Conservation (phyloP, 2,113 vertebrate species). For the Kryptolebias marmoratus region DNA sequence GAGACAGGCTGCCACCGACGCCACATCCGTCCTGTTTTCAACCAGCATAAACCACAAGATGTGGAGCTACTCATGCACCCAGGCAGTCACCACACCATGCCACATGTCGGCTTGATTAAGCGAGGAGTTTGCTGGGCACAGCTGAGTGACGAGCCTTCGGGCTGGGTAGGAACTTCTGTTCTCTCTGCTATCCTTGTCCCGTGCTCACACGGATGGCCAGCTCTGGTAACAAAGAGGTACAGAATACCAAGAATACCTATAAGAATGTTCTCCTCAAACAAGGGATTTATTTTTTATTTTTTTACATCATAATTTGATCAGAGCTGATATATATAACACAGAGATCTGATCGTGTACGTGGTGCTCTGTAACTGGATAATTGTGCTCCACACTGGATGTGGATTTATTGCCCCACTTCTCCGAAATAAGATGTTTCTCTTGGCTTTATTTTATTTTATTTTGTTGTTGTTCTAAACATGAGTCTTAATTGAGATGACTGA, state of each 20-base stretch:
- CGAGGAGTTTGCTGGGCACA: conserved; percentile 49
- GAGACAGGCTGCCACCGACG: conserved; percentile 68
- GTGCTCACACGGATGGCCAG: conserved; percentile 16
- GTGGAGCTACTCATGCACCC: conserved; percentile 56
- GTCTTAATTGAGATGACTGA: conserved; percentile 49
- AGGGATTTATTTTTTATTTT: neutral
- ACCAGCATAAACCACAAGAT: conserved; percentile 74
- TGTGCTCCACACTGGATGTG: conserved; percentile 46
- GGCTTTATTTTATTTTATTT: no score
- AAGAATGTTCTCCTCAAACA: neutral
- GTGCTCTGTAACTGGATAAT: conserved; percentile 51
- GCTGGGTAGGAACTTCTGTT: conserved; percentile 33
- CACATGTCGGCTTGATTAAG: conserved; percentile 73
- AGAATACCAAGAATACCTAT: conserved; percentile 5
- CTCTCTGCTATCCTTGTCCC: conserved; percentile 4
- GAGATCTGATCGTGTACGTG: no score
- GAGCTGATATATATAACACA: conserved; percentile 19
- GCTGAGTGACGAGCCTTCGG: conserved; percentile 56
- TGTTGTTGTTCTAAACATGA: conserved; percentile 12
- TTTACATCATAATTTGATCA: conserved; percentile 21
- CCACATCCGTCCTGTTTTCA: conserved; percentile 75
- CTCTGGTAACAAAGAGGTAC: conserved; percentile 15
- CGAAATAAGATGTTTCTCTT: conserved; percentile 42
- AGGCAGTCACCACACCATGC: conserved; percentile 70
- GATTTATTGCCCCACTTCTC: conserved; percentile 55